Percentiles rank a stretch among this genome's conserved stretches.
These are phyloP conservation scores for Phycodurus eques DNA, from an alignment of 2,113 vertebrate species.

Conservation along the genomic window DNA sequence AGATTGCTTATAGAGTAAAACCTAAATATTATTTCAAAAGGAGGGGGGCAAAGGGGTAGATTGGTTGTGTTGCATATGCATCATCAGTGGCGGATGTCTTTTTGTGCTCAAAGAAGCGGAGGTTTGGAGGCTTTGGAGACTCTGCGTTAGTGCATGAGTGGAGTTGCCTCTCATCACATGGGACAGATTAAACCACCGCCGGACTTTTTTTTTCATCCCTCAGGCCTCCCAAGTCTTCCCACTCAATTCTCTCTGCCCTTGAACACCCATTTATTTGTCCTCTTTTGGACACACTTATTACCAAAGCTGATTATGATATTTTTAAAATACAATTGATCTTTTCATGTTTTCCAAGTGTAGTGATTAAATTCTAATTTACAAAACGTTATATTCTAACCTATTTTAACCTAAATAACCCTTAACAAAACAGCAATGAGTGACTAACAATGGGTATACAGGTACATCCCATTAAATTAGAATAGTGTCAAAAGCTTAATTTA, in stretches of 20 bases:
- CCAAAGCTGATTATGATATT: constrained; percentile 2
- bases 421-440: not conserved
- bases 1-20: not conserved
- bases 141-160: constrained; percentile 21
- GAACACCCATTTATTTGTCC: constrained; percentile 17
- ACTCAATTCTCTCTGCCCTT: constrained; percentile 4
- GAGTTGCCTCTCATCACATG: constrained; percentile 40
- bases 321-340: not conserved
- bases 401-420: too few species aligned
- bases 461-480: too few species aligned
- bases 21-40: not conserved
- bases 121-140: constrained; percentile 41
- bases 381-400: not conserved
- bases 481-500: too few species aligned
- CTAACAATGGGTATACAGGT: not conserved
- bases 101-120: constrained; percentile 48
- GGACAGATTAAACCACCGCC: constrained; percentile 67
- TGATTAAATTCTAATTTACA: constrained; percentile 2
- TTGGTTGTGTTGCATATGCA: constrained; percentile 31
- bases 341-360: not conserved
- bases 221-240: constrained; percentile 43
- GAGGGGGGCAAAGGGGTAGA: constrained; percentile 20
- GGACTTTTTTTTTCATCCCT: constrained; percentile 60
- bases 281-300: constrained; percentile 16
- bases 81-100: constrained; percentile 54